Evolutionary conservation across 1,140 invertebrate species (phyloP).

Genomic region (Branchinecta lindahli): DNA sequence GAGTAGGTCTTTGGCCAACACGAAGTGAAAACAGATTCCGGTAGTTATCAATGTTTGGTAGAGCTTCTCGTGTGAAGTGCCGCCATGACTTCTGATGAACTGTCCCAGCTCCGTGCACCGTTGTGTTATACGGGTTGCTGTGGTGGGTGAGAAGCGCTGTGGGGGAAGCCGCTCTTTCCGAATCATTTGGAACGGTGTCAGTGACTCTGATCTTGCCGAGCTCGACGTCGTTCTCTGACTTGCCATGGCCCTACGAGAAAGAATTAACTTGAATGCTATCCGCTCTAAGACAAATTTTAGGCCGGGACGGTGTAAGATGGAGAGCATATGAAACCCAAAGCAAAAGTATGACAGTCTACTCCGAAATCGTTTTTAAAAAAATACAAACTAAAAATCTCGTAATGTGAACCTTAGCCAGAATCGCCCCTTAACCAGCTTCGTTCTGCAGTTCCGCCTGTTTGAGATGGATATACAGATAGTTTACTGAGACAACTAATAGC

Average conservation of each 20-base stretch:
- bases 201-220: conserved; percentile 16
- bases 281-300: no score
- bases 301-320: no score
- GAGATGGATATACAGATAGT: no score
- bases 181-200: conserved; percentile 16
- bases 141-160: conserved; percentile 17
- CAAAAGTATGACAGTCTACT: no score
- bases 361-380: no score
- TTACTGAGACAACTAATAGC: no score
- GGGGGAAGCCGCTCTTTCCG: conserved; percentile 18
- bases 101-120: conserved; percentile 29
- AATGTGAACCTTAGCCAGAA: no score
- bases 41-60: conserved; percentile 83
- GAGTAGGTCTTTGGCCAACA: conserved; percentile 67
- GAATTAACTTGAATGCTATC: no score
- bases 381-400: no score
- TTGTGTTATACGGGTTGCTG: conserved; percentile 6
- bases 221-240: conserved; percentile 12
- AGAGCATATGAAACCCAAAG: no score
- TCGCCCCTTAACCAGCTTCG: no score
- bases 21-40: conserved; percentile 81
- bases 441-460: no score
- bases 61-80: conserved; percentile 74
- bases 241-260: neutral
- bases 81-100: conserved; percentile 64